Base-by-base conservation (phyloP, 1,140 invertebrate genomes). In the Drosophila serrata region DNA sequence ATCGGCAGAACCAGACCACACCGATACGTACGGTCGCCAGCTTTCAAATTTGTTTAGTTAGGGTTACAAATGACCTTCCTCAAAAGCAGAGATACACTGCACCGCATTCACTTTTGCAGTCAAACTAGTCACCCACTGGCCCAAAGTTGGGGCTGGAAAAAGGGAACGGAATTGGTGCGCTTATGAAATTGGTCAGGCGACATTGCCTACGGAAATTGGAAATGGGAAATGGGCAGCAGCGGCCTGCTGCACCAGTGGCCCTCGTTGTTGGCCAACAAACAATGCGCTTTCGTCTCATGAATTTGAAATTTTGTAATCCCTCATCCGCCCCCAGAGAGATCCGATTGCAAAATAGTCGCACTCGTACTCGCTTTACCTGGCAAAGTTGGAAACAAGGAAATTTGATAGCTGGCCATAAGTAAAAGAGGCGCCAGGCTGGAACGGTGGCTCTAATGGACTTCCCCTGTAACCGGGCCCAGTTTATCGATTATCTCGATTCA, bases 41-140 rank as follows among this genome's bases (percentile, higher is more conserved):
- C 87, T 91, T 91, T 91, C 87, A 91, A 91, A 91, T 91, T 91
- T 91, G 80, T 84, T 76, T 79, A 84, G 88, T 91, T 91, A 84
- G 64, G 68, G 75, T 91, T 91, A 91, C 87, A 91, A 84, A 88
- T 88, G 82, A 91, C 87, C 87, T 91, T 90, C 63, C 53, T 24
- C 46, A 19, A n/a, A 24, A 53, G 27, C 31, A 31, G 31, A 55
- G 65, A 33, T 24, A 73, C 42, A 55, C 13, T 68, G 77, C 74
- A 53, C 11, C 46, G 78, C 84, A 88, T 88, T 88, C 84, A 88
- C 84, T 90, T 87, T 81, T 78, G 35, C 31, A 77, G 31, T 39
- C 43, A 73, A 39, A 48, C 73, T 51, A 57, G 78, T 86, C 73
- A 81, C 65, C 72, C 65, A 81, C 35, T 67, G 42, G 62, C 40